Evolutionary conservation across 2,888 invertebrate species (phyloP).

Genomic region (Thelaira solivaga): DNA sequence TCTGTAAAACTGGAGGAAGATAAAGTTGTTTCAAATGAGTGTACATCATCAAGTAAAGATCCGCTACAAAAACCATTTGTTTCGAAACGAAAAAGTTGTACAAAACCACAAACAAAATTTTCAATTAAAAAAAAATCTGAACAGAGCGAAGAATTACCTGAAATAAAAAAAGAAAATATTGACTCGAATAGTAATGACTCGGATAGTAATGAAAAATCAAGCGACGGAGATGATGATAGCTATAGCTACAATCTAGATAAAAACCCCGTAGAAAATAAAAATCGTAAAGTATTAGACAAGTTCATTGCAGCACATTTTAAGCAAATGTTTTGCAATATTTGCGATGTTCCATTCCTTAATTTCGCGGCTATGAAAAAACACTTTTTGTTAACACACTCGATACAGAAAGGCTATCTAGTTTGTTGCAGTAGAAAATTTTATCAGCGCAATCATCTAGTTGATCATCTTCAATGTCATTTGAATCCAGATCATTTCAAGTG

Average conservation of each 20-base stretch:
- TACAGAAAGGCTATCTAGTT: slow-evolving; percentile 68
- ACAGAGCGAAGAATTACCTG: not conserved
- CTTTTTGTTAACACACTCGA: slow-evolving; percentile 65
- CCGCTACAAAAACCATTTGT: slow-evolving; percentile 16
- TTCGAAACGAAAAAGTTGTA: not conserved
- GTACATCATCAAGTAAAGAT: not conserved
- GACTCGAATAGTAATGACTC: not conserved
- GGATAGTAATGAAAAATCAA: slow-evolving; percentile 43
- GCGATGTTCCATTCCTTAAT: slow-evolving; percentile 68
- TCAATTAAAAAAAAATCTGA: not conserved
- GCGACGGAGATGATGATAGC: slow-evolving; percentile 66
- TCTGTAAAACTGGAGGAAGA: not conserved
- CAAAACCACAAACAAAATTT: not conserved
- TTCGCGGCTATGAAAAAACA: slow-evolving; percentile 70
- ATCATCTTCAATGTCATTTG: slow-evolving; percentile 70
- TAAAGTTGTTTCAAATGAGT: not conserved
- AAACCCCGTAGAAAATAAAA: slow-evolving; percentile 66
- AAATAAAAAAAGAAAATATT: slow-evolving; percentile 57
- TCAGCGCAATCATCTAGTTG: slow-evolving; percentile 68
- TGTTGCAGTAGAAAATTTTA: slow-evolving; percentile 71
- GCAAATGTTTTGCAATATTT: slow-evolving; percentile 68
- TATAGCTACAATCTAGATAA: slow-evolving; percentile 60
- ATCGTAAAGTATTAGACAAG: slow-evolving; percentile 68
- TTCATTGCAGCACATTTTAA: slow-evolving; percentile 70
- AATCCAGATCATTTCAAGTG: slow-evolving; percentile 73